Percentiles rank a stretch among this genome's conserved stretches.
These are phyloP conservation scores for Leptocoma aspasia DNA, from an alignment of 2,113 vertebrate genomes.

Conservation along the genomic window DNA sequence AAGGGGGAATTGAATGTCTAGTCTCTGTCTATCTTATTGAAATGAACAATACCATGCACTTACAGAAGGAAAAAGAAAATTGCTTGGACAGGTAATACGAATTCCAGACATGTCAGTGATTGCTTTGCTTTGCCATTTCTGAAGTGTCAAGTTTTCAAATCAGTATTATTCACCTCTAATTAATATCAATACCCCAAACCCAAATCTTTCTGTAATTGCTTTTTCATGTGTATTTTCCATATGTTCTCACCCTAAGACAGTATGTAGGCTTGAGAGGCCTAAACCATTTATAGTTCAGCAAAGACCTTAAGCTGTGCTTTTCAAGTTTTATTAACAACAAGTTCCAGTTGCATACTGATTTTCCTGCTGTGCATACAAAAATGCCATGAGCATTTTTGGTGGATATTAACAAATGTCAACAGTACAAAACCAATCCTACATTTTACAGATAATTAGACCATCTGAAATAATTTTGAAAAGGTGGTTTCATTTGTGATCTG, in stretches of 20 bases:
- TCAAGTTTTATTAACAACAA: constrained; percentile 68
- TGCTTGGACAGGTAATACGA: constrained; percentile 30
- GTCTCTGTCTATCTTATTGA: constrained; percentile 4
- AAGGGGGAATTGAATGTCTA: constrained; percentile 15
- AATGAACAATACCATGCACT: constrained; percentile 31
- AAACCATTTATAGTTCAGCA: constrained; percentile 52
- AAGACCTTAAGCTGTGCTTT: constrained; percentile 65
- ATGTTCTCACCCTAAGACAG: constrained; percentile 24
- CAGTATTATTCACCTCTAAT: constrained; percentile 44
- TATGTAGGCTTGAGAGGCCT: constrained; percentile 10
- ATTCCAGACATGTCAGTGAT: constrained; percentile 5
- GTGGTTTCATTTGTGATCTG: constrained; percentile 59
- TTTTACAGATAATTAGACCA: constrained; percentile 57
- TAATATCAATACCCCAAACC: constrained; percentile 19
- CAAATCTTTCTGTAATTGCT: constrained; percentile 28
- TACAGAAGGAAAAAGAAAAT: constrained; percentile 22
- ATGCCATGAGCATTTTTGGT: constrained; percentile 59
- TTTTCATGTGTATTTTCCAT: constrained; percentile 27
- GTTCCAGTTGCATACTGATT: constrained; percentile 50
- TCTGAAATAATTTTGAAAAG: constrained; percentile 61
- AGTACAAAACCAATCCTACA: constrained; percentile 43
- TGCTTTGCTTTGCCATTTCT: constrained; percentile 24
- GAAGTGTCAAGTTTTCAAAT: constrained; percentile 27
- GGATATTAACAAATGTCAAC: constrained; percentile 62
- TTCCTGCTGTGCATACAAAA: constrained; percentile 59